Evolutionary conservation across 1,140 invertebrate species (phyloP).

Genomic region (Cydia splendana): DNA sequence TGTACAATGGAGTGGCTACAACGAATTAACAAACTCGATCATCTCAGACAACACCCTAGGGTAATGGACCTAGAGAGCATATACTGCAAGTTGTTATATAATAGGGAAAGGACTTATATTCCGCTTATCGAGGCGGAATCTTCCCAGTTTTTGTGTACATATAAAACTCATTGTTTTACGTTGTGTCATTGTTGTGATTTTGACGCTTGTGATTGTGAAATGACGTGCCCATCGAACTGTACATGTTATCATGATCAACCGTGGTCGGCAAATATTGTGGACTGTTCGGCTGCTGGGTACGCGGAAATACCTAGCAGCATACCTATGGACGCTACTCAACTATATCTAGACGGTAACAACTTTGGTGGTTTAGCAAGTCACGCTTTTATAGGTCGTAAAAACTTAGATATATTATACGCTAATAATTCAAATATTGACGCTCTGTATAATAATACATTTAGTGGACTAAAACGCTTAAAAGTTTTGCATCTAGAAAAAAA

Average conservation of each 20-base stretch:
- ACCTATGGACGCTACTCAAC: slow-evolving; percentile 96
- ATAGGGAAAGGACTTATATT: slow-evolving; percentile 88
- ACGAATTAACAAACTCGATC: slow-evolving; percentile 87
- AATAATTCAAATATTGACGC: slow-evolving; percentile 93
- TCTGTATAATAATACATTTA: slow-evolving; percentile 94
- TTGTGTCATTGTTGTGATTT: slow-evolving; percentile 97
- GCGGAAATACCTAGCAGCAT: slow-evolving; percentile 91
- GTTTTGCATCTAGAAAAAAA: slow-evolving; percentile 93
- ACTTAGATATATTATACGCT: slow-evolving; percentile 90
- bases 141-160: slow-evolving; percentile 94
- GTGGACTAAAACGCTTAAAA: slow-evolving; percentile 87
- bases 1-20: slow-evolving; percentile 95
- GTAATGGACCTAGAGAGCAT: slow-evolving; percentile 95
- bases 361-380: slow-evolving; percentile 93
- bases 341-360: slow-evolving; percentile 95
- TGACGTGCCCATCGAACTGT: slow-evolving; percentile 96
- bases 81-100: slow-evolving; percentile 93
- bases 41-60: slow-evolving; percentile 89
- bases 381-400: slow-evolving; percentile 94
- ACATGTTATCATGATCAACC: slow-evolving; percentile 96
- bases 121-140: slow-evolving; percentile 91
- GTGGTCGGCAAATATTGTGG: slow-evolving; percentile 96
- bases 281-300: slow-evolving; percentile 91
- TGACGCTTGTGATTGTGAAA: slow-evolving; percentile 96
- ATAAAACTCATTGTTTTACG: slow-evolving; percentile 95